A percentile compares a stretch with the other conserved stretches of the same genome.
phyloP scores from a whole-genome alignment of 2,113 vertebrate species.

The Psilopsiagon aurifrons region DNA sequence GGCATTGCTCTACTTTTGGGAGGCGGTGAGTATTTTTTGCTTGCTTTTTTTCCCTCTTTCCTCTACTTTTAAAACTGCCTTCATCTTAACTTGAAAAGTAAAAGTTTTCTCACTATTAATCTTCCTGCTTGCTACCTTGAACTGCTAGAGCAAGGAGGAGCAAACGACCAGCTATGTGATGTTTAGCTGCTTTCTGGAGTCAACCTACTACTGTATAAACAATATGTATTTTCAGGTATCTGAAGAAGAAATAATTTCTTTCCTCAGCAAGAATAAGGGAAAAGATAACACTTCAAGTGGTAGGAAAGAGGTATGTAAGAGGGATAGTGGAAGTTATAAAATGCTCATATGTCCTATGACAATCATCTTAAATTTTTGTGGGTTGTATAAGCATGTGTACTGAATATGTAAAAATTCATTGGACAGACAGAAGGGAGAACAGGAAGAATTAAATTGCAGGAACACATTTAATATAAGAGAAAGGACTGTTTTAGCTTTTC shows the following conservation, averaged over 20 bases:
- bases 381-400: background rate
- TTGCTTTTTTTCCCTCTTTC: background rate
- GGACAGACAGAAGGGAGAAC: background rate
- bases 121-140: background rate
- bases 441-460: background rate
- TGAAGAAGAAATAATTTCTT: background rate
- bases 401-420: background rate
- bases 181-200: background rate
- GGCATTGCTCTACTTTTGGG: background rate
- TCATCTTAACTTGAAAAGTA: background rate
- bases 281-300: background rate
- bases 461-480: background rate
- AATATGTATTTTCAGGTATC: background rate
- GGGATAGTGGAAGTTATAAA: background rate
- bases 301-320: background rate
- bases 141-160: background rate
- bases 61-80: background rate
- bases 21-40: background rate
- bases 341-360: background rate
- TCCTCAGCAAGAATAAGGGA: background rate
- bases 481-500: background rate
- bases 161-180: rapidly evolving
- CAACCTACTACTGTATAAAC: background rate
- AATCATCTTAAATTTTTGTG: background rate
- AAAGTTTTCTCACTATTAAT: background rate